A percentile compares a stretch with the other conserved stretches of the same genome.
Conservation (phyloP, 2,113 vertebrate genomes). For the Varanus salvator region DNA sequence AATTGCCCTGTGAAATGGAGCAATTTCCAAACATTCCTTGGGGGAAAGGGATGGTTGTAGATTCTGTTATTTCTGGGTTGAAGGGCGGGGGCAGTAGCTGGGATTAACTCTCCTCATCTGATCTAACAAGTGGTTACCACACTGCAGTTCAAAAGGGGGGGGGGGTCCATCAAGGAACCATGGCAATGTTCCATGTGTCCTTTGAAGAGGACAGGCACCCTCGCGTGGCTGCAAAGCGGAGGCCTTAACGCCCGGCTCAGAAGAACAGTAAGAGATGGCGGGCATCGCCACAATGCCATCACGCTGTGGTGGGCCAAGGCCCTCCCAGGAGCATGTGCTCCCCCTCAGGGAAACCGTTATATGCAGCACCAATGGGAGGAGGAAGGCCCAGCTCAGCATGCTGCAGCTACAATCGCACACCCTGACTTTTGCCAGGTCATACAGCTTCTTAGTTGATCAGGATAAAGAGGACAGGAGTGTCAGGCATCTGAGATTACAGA, state of each 20-base stretch:
- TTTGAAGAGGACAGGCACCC: too few relatives aligned
- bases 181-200: too few relatives aligned
- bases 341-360: not conserved
- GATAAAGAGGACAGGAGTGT: too few relatives aligned
- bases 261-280: not conserved
- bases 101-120: not conserved
- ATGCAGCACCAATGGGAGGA: not conserved
- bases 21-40: not conserved
- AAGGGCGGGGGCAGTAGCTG: too few relatives aligned
- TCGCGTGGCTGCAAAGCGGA: not conserved
- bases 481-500: not conserved
- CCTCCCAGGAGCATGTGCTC: not conserved
- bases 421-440: not conserved
- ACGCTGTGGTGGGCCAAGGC: too few relatives aligned
- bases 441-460: not conserved
- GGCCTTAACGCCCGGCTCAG: not conserved
- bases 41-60: too few relatives aligned
- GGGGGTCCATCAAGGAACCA: not conserved
- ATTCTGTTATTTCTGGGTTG: too few relatives aligned
- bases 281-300: not conserved
- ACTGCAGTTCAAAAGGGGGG: too few relatives aligned
- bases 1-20: not conserved
- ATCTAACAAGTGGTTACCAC: not conserved
- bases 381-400: too few relatives aligned
- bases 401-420: not conserved